These are phyloP conservation scores for Psylliodes chrysocephalus DNA, from an alignment of 2,888 invertebrate species.

Conservation along the genomic window DNA sequence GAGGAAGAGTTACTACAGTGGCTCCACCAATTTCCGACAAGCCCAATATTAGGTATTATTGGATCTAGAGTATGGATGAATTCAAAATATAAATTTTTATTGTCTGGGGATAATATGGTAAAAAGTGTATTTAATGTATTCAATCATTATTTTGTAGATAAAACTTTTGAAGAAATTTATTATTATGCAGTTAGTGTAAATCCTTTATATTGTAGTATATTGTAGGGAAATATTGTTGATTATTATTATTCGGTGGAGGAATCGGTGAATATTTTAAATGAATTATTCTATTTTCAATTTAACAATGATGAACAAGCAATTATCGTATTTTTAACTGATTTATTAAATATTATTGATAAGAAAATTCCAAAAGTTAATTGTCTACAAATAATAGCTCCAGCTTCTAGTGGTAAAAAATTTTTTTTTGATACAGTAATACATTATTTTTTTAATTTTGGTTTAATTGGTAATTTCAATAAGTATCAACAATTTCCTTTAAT, in stretches of 20 bases:
- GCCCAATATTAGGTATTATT: conserved; percentile 22
- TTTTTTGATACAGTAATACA: conserved; percentile 14
- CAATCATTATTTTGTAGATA: conserved; percentile 10
- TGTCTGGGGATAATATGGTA: not conserved
- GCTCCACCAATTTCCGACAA: conserved; percentile 23
- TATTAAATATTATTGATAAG: conserved; percentile 17
- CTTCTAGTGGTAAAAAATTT: not conserved
- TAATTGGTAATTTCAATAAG: conserved; percentile 37
- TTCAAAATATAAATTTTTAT: not conserved
- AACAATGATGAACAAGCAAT: not conserved
- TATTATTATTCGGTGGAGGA: conserved; percentile 14
- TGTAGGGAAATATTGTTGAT: not conserved
- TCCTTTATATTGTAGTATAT: not conserved
- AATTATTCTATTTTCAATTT: conserved; percentile 1
- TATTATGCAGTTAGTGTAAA: not conserved
- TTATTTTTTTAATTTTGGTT: conserved; percentile 28
- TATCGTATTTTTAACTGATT: conserved; percentile 17
- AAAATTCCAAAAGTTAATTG: conserved; percentile 24
- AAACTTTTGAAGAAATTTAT: conserved; percentile 1
- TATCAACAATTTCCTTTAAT: conserved; percentile 41
- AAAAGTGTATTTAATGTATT: not conserved
- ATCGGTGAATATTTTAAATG: conserved; percentile 13
- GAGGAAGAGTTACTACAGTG: conserved; percentile 25
- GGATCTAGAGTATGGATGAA: not conserved
- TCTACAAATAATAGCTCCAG: conserved; percentile 10